Percentiles rank a stretch among this genome's conserved stretches.
Conservation (phyloP, 2,888 invertebrate genomes). For the Timandra comae region DNA sequence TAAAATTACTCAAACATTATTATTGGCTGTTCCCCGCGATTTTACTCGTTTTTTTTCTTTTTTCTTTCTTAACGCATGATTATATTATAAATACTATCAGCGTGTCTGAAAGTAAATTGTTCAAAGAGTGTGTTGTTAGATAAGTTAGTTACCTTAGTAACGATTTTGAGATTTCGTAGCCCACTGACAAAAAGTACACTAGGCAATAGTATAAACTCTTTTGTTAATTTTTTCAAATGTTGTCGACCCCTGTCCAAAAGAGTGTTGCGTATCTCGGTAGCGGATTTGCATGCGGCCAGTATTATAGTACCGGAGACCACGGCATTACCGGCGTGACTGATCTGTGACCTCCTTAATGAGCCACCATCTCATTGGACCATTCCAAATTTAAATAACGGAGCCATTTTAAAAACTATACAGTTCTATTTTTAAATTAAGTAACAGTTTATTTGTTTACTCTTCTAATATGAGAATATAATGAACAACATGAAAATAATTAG, state of each 20-base stretch:
- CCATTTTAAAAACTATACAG: too few species aligned
- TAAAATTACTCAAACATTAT: too few species aligned
- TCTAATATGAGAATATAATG: too few species aligned
- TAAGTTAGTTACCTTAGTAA: too few species aligned
- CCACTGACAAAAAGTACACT: too few species aligned
- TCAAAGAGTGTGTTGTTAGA: not conserved
- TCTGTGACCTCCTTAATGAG: slow-evolving; percentile 58
- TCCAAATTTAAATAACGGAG: too few species aligned
- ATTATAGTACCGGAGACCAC: slow-evolving; percentile 28
- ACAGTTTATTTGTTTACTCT: too few species aligned
- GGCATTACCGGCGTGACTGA: slow-evolving; percentile 47
- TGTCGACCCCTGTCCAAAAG: slow-evolving; percentile 30
- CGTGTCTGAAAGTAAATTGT: not conserved
- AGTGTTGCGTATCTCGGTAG: slow-evolving; percentile 59
- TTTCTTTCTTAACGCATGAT: not conserved
- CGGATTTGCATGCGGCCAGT: slow-evolving; percentile 44
- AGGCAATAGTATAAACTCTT: not conserved
- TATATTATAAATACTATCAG: not conserved
- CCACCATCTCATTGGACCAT: too few species aligned
- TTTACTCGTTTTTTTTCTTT: not conserved
- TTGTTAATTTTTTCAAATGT: not conserved
- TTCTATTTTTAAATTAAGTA: too few species aligned
- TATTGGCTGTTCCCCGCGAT: too few species aligned
- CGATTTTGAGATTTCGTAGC: too few species aligned
- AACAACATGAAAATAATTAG: too few species aligned